phyloP scores from a whole-genome alignment of 1,140 invertebrate genomes.

The Orius laevigatus region DNA sequence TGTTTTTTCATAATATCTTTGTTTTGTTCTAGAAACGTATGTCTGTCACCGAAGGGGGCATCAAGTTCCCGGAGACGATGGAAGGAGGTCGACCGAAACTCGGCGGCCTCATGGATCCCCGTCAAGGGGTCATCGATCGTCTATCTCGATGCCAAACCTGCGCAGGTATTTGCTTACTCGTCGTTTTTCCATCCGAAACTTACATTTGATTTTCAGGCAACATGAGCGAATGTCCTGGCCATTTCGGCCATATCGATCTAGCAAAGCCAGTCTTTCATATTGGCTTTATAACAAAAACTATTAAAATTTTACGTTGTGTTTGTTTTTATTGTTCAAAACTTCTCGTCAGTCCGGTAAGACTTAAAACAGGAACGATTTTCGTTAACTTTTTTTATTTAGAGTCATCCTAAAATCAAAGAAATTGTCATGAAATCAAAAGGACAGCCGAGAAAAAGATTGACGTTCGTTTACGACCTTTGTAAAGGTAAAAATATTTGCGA shows the following conservation, averaged over 20 bases:
- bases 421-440: conserved; percentile 92
- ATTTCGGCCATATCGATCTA: conserved; percentile 98
- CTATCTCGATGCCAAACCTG: conserved; percentile 92
- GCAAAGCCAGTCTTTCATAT: conserved; percentile 98
- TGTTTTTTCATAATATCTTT: conserved; percentile 3
- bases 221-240: conserved; percentile 96
- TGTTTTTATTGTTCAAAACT: conserved; percentile 97
- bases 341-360: conserved; percentile 74
- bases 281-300: conserved; percentile 92
- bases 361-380: background rate
- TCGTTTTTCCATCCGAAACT: background rate
- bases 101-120: conserved; percentile 96
- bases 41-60: conserved; percentile 94
- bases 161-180: conserved; percentile 42
- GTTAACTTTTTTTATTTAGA: conserved; percentile 32
- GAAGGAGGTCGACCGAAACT: conserved; percentile 95
- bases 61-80: conserved; percentile 93
- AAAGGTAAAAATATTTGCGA: conserved; percentile 98
- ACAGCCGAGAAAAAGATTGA: conserved; percentile 85
- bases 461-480: conserved; percentile 94
- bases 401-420: conserved; percentile 94
- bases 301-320: conserved; percentile 91
- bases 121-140: conserved; percentile 94
- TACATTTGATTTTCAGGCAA: conserved; percentile 36
- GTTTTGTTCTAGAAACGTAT: conserved; percentile 65